These are phyloP conservation scores for Synanceia verrucosa DNA, from an alignment of 2,797 vertebrate species.

Conservation along the genomic window DNA sequence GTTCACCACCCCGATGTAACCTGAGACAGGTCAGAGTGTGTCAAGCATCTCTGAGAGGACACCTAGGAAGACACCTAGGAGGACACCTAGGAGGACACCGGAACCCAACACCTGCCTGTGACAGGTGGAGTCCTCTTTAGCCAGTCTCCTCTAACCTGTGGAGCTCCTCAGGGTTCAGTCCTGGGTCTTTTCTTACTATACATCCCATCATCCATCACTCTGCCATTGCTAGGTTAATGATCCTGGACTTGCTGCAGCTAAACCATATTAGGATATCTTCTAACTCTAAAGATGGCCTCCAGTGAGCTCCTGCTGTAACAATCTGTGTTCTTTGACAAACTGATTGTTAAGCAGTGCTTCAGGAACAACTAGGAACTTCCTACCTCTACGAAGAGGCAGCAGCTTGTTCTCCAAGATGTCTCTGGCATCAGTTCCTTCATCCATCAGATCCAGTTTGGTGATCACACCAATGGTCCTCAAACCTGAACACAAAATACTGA, in stretches of 20 bases:
- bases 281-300: too few relatives aligned
- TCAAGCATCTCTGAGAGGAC: not conserved
- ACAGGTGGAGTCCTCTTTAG: not conserved
- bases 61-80: not conserved
- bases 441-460: conserved; percentile 96
- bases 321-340: too few relatives aligned
- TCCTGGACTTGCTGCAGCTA: too few relatives aligned
- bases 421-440: conserved; percentile 92
- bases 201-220: not conserved
- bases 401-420: conserved; percentile 93
- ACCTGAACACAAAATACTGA: conserved; percentile 72
- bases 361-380: too few relatives aligned
- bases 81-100: too few relatives aligned
- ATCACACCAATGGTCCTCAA: conserved; percentile 93
- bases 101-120: too few relatives aligned
- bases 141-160: not conserved
- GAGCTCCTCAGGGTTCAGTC: not conserved
- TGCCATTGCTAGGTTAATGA: too few relatives aligned
- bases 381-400: conserved; percentile 79
- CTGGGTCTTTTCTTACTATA: not conserved
- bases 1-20: conserved; percentile 96
- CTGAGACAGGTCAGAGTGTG: conserved; percentile 64
- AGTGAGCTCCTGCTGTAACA: too few relatives aligned
- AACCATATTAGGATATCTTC: too few relatives aligned
- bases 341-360: too few relatives aligned